Base-by-base conservation (phyloP, 35 echinoderm and acorn worm genomes). In the Amphiura filiformis region DNA sequence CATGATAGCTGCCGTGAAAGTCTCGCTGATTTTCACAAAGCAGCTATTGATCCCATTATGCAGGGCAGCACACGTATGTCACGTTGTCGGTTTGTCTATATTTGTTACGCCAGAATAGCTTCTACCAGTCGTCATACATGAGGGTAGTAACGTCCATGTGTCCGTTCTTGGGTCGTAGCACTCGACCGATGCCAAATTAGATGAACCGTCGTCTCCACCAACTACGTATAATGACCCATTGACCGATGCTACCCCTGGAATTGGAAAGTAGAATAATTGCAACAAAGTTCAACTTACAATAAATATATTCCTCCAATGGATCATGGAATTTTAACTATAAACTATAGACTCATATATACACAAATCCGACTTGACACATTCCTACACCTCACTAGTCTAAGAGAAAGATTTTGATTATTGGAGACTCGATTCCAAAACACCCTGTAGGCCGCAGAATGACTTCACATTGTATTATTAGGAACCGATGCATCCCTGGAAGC, bases 161-260 rank as follows among this genome's bases (percentile, higher is more conserved):
- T 99, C 90, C 52, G 80, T 84, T 57, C 96, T 47, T 18, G 96
- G 88, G 65, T 99, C 93, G 79, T 95, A 99, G 87, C 90, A 99
- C 56, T 99, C 96, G 23, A 99, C 96, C 18, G 96, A 99, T 20
- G 92, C 87, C 32, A 94, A 80, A 78, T 99, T 99, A 15, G 96
- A 87, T 17, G 96, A 92, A n/a, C 96, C 96, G 79, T 99, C 96
- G 36, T 99, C 96, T 1, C 96, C 96, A 7, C 96, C 96, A 2
- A 99, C 96, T 0, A 94, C 93, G 75, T 95, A 94, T 0, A 95
- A 80, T 9, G 94, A 39, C 22, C 90, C 90, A 81, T 99, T 99
- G 38, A 99, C 96, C 12, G 96, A 86, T 42, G 92, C 93, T 26
- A 94, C 96, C 78, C 96, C 96, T n/a, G n/a, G n/a, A n/a, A n/a